Percentiles rank a stretch among this genome's conserved stretches.
These are phyloP conservation scores for Tangara arthus DNA, from an alignment of 2,797 vertebrate genomes.

Conservation along the genomic window DNA sequence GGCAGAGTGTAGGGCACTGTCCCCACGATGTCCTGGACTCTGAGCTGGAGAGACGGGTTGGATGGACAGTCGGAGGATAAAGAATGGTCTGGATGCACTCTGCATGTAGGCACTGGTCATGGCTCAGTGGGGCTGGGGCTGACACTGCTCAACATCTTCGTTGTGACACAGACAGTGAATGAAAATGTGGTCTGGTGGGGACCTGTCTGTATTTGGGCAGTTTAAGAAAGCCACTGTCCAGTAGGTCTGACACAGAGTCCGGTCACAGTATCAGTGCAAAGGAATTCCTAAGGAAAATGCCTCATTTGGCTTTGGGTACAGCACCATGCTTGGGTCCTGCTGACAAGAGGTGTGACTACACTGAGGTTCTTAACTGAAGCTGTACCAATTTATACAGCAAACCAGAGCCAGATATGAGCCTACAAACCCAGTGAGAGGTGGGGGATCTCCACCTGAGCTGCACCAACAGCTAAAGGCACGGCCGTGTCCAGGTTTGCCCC, in stretches of 20 bases:
- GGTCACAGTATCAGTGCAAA: not conserved
- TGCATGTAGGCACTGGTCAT: fast-evolving
- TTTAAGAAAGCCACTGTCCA: not conserved
- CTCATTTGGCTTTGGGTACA: not conserved
- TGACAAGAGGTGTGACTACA: not conserved
- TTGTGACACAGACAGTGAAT: not conserved
- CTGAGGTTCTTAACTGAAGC: not conserved
- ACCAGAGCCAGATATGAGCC: not conserved
- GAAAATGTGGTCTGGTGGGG: not conserved
- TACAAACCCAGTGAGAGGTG: not conserved
- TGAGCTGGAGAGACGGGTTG: not conserved
- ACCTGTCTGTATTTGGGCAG: not conserved
- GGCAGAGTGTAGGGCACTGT: not conserved
- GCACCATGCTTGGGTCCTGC: not conserved
- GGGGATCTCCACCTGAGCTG: not conserved
- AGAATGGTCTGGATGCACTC: not conserved
- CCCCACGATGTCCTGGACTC: not conserved
- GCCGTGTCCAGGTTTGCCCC: not conserved
- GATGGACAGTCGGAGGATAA: not conserved
- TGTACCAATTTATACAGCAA: not conserved
- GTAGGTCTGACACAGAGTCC: not conserved
- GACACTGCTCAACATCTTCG: not conserved
- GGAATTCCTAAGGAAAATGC: not conserved
- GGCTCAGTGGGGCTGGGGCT: not conserved
- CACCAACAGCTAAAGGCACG: not conserved